Evolutionary conservation across 2,888 invertebrate species (phyloP).

Genomic region (Lottia gigantea): DNA sequence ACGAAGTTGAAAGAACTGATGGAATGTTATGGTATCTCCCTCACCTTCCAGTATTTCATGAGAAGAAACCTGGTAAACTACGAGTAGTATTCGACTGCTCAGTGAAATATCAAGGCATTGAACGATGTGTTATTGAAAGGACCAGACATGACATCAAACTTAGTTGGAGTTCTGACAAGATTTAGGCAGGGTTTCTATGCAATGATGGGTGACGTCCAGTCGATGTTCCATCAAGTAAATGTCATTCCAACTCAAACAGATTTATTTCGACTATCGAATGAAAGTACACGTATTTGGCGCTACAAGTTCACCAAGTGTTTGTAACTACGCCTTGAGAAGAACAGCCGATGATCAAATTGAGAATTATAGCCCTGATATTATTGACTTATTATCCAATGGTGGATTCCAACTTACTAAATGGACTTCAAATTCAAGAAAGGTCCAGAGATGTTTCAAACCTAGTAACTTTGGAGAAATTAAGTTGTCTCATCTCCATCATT

Average conservation of each 20-base stretch:
- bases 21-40: background rate
- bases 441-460: conserved; percentile 23
- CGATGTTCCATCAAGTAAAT: conserved; percentile 8
- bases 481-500: conserved; percentile 13
- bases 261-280: conserved; percentile 12
- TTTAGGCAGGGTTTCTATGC: background rate
- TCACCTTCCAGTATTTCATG: conserved; percentile 1
- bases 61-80: background rate
- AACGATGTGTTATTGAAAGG: background rate
- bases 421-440: conserved; percentile 28
- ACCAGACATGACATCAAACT: background rate
- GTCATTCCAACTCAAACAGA: background rate
- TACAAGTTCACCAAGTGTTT: conserved; percentile 11
- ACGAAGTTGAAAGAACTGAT: background rate
- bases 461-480: background rate
- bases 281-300: conserved; percentile 17
- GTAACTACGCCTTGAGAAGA: conserved; percentile 12
- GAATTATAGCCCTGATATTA: background rate
- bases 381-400: conserved; percentile 15
- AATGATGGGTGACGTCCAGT: conserved; percentile 9
- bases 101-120: background rate
- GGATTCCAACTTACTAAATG: conserved; percentile 34
- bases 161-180: background rate
- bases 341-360: conserved; percentile 8
- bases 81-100: background rate